phyloP scores from a whole-genome alignment of 2,113 vertebrate species.

The Ranitomeya imitator region DNA sequence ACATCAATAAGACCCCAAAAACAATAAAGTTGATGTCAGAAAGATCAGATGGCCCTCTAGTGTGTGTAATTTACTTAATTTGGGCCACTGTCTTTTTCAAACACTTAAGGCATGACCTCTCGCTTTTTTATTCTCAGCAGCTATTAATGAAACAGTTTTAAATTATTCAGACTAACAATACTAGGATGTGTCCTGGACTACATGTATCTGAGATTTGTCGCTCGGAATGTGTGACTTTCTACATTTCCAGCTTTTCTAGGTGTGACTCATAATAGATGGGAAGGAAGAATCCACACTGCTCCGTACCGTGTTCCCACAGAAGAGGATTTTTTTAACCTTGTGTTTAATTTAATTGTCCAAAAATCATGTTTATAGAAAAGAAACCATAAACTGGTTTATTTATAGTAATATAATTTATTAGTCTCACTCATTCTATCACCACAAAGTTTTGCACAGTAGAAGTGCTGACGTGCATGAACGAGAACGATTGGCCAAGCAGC shows the following conservation, averaged over 20 bases:
- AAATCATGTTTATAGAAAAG: not conserved
- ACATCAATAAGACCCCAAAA: too few species aligned
- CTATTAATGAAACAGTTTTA: conserved; percentile 27
- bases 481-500: too few species aligned
- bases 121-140: conserved; percentile 28
- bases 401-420: not conserved
- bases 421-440: not conserved
- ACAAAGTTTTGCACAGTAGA: not conserved
- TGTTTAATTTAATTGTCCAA: not conserved
- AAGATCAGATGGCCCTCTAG: too few species aligned
- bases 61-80: not conserved
- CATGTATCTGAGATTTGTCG: conserved; percentile 27
- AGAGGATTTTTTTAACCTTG: not conserved
- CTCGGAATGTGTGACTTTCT: conserved; percentile 40
- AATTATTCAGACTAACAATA: conserved; percentile 46
- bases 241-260: conserved; percentile 42
- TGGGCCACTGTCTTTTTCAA: not conserved
- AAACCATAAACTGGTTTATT: not conserved
- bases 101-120: conserved; percentile 32
- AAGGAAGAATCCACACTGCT: not conserved
- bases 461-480: too few species aligned
- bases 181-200: conserved; percentile 34
- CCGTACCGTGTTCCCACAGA: not conserved
- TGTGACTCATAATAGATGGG: conserved; percentile 37
- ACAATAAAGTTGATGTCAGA: too few species aligned